Base-by-base conservation (phyloP, 2,888 invertebrate species). In the Elysia crispata region DNA sequence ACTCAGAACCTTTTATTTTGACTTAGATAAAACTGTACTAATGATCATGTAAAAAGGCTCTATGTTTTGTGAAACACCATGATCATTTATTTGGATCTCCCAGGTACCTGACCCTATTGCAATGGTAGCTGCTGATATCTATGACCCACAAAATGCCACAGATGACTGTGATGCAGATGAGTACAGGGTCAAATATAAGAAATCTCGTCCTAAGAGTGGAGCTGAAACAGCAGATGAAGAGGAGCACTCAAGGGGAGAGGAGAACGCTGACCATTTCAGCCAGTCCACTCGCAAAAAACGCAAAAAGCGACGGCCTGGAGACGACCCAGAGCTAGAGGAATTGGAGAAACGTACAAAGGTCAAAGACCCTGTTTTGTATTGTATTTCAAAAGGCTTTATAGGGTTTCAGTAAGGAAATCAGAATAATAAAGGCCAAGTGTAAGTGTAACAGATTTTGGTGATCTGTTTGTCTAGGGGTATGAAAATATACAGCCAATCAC, bases 271-370 rank as follows among this genome's bases (percentile, higher is more conserved):
- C 20, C 62, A 50, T 30, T 57, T 8, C 5, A 13, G 30, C 49
- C 69, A 72, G 25, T 54, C 77, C 1, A 31, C 76, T 25, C 64
- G 79, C 1, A 80, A 80, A n/a, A 73, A 77, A 28, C 50, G 81
- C 5, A 79, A 76, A 67, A 82, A 80, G 50, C 80, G 83, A 41
- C 72, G 83, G 8, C 49, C 73, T 28, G 83, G 83, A 8, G 83
- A 83, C 67, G 81, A 81, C 50, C 82, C 80, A 54, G 81, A 83
- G 30, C 33, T 80, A 20, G 83, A 83, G 66, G 76, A 81, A 41
- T 50, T 78, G 70, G 80, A 79, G 74, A 74, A 79, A 11, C 78
- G 72, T 31, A 80, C 78, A 20, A 73, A 83, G 77, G 74, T 41
- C 41, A 41, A 11, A 11, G 5, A 41, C 11, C 41, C 11, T 41